Evolutionary conservation across 2,113 vertebrate species (phyloP).

Genomic region (Peromyscus californicus): DNA sequence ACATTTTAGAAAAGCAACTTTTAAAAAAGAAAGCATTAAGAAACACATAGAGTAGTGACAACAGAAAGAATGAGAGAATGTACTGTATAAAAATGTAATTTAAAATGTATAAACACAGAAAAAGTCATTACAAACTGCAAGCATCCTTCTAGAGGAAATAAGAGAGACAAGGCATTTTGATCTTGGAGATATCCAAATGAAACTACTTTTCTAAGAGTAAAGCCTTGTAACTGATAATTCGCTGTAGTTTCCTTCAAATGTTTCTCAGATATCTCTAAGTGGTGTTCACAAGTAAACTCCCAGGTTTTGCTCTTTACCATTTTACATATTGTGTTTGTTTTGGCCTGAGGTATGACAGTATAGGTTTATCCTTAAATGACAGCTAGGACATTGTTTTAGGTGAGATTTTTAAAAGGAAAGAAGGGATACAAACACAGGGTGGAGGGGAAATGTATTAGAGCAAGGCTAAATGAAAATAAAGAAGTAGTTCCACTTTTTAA

Average conservation of each 20-base stretch:
- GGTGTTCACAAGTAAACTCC: neutral
- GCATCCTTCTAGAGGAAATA: neutral
- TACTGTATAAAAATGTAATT: neutral
- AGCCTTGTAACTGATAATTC: neutral
- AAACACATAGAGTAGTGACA: constrained; percentile 36
- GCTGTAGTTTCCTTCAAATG: neutral
- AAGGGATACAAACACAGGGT: neutral
- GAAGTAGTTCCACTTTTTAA: neutral
- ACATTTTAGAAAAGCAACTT: neutral
- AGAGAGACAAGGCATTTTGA: neutral
- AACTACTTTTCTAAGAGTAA: neutral
- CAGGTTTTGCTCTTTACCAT: neutral
- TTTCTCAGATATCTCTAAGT: neutral
- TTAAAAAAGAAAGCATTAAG: neutral
- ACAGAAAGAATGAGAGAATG: neutral
- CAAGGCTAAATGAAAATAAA: neutral
- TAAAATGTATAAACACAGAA: neutral
- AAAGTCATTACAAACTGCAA: neutral
- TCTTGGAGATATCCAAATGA: neutral
- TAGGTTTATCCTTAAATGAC: neutral
- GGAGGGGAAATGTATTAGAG: neutral
- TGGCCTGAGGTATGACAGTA: neutral
- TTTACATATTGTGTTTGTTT: neutral
- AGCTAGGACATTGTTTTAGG: neutral
- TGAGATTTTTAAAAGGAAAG: neutral